Evolutionary conservation across 2,113 vertebrate species (phyloP).

Genomic region (Triplophysa dalaica): DNA sequence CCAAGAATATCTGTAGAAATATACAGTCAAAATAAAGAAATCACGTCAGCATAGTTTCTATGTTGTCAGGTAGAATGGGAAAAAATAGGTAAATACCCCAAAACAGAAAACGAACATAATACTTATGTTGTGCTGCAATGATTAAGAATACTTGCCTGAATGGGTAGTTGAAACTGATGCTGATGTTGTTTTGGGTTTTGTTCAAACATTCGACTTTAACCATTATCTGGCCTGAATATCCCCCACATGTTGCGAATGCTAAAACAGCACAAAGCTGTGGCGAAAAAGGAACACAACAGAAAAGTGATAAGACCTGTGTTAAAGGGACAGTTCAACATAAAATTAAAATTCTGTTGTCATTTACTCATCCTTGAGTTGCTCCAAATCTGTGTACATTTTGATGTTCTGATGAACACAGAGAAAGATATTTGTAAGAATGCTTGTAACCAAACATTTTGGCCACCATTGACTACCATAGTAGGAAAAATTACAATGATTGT

Average conservation of each 20-base stretch:
- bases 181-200: constrained; percentile 88
- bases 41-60: neutral
- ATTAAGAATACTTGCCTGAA: constrained; percentile 82
- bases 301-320: neutral
- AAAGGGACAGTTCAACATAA: neutral
- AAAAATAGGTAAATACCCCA: too few relatives aligned
- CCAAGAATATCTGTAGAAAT: too few relatives aligned
- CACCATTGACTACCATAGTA: too few relatives aligned
- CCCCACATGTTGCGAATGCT: constrained; percentile 99
- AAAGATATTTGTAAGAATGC: too few relatives aligned
- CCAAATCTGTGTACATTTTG: too few relatives aligned
- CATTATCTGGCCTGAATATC: constrained; percentile 91
- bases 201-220: constrained; percentile 95
- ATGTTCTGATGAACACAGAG: too few relatives aligned
- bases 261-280: constrained; percentile 98
- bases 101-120: neutral
- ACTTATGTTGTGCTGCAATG: neutral
- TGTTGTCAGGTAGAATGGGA: too few relatives aligned
- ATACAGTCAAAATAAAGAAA: too few relatives aligned
- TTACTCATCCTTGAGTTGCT: too few relatives aligned
- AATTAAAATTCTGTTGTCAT: too few relatives aligned
- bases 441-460: too few relatives aligned
- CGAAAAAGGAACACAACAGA: constrained; percentile 42
- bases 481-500: too few relatives aligned
- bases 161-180: constrained; percentile 90